Conservation (phyloP, 2,113 vertebrate species). For the Aythya baeri region DNA sequence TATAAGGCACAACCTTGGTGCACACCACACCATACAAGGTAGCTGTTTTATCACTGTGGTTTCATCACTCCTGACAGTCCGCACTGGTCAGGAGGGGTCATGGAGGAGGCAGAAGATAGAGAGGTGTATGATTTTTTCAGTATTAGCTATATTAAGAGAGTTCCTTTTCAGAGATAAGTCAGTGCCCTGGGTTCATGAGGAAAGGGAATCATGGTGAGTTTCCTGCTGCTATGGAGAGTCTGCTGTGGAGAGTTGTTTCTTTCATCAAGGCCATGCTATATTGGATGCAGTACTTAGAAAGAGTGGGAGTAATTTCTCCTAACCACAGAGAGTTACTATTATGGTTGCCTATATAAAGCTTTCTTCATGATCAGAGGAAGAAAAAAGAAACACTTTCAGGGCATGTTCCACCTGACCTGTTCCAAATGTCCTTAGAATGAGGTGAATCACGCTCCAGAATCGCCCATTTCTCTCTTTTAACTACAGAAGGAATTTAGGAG, state of each 20-base stretch:
- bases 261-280: not conserved
- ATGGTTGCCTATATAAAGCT: not conserved
- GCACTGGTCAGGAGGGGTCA: accelerated
- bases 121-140: not conserved
- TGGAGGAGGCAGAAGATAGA: not conserved
- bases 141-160: not conserved
- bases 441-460: not conserved
- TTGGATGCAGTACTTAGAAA: not conserved
- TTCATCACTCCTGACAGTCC: not conserved
- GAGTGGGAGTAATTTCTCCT: not conserved
- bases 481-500: not conserved
- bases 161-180: not conserved
- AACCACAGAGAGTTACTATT: not conserved
- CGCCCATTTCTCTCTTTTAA: not conserved
- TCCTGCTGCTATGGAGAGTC: not conserved
- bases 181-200: not conserved
- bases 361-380: not conserved
- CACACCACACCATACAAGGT: accelerated
- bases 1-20: not conserved
- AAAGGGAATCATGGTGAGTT: accelerated
- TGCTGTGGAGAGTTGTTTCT: not conserved
- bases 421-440: not conserved
- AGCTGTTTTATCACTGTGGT: not conserved
- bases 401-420: not conserved
- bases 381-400: not conserved